phyloP scores from a whole-genome alignment of 2,113 vertebrate genomes.

The Pseudorectes ferrugineus region DNA sequence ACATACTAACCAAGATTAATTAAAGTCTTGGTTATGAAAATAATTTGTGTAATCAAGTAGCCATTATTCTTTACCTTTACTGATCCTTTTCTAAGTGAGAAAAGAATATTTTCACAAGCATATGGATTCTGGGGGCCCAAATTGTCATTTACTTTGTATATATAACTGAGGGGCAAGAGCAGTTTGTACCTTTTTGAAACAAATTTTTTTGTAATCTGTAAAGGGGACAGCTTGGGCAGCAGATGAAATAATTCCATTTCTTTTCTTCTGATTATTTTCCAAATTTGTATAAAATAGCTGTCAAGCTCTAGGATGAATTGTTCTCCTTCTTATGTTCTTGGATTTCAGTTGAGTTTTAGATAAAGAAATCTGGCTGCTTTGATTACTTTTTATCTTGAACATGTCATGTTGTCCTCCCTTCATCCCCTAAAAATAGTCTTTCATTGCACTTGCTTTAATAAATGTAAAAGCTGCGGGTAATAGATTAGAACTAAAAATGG shows the following conservation, averaged over 20 bases:
- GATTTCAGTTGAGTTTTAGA: not conserved
- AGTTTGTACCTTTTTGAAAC: not conserved
- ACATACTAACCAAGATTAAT: not conserved
- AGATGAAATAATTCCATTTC: not conserved
- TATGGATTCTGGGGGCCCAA: not conserved
- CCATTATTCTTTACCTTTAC: not conserved
- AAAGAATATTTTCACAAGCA: not conserved
- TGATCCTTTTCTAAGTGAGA: not conserved
- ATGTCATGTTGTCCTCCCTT: not conserved
- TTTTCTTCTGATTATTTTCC: not conserved
- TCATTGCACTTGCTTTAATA: constrained; percentile 16
- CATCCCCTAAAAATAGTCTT: not conserved
- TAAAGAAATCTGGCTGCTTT: constrained; percentile 10
- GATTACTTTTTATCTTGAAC: constrained; percentile 19
- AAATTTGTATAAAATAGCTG: not conserved
- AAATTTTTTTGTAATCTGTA: not conserved
- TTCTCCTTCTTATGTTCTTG: not conserved
- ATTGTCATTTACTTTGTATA: not conserved
- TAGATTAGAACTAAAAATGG: constrained; percentile 31
- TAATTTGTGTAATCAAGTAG: not conserved
- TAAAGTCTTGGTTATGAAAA: not conserved
- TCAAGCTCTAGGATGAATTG: not conserved
- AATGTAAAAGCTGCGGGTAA: not conserved
- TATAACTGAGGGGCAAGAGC: not conserved
- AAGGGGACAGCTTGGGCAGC: not conserved